Evolutionary conservation across 2,888 invertebrate species (phyloP).

Genomic region (Lampropteryx suffumata): DNA sequence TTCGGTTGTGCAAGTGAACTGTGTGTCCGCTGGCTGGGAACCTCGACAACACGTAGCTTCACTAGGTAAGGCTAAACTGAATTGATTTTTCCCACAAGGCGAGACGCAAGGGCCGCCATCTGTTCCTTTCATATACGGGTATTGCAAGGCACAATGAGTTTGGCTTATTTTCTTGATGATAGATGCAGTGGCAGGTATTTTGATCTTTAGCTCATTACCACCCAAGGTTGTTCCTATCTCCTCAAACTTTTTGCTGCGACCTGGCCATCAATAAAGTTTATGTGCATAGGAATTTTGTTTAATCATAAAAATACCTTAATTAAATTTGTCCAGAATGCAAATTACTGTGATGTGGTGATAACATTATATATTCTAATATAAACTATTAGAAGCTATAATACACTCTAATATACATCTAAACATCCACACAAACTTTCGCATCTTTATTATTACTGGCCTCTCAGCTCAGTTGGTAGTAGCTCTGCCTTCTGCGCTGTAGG

Average conservation of each 20-base stretch:
- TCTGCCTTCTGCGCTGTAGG: too few species aligned
- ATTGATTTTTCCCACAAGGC: slow-evolving; percentile 74
- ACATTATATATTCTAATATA: background rate
- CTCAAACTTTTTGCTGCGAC: slow-evolving; percentile 74
- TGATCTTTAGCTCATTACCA: slow-evolving; percentile 76
- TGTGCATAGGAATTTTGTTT: slow-evolving; percentile 51
- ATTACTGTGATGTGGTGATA: background rate
- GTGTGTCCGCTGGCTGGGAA: slow-evolving; percentile 60
- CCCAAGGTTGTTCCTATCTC: slow-evolving; percentile 71
- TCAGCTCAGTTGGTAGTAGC: too few species aligned
- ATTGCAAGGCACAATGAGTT: slow-evolving; percentile 68
- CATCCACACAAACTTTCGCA: too few species aligned
- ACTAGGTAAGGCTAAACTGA: slow-evolving; percentile 64
- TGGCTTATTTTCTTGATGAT: slow-evolving; percentile 76
- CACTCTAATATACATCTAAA: too few species aligned
- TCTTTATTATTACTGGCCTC: too few species aligned
- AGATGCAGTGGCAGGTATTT: slow-evolving; percentile 67
- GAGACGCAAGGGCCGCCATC: slow-evolving; percentile 54
- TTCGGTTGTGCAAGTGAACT: slow-evolving; percentile 74
- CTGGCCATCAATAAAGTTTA: slow-evolving; percentile 72
- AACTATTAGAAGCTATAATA: too few species aligned
- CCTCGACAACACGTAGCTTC: slow-evolving; percentile 65
- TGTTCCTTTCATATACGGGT: slow-evolving; percentile 55
- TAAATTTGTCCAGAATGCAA: slow-evolving; percentile 23
- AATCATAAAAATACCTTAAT: slow-evolving; percentile 14